Percentiles rank a stretch among this genome's conserved stretches.
Evolutionary conservation across 2,113 vertebrate species (phyloP).

Genomic region (Daubentonia madagascariensis): DNA sequence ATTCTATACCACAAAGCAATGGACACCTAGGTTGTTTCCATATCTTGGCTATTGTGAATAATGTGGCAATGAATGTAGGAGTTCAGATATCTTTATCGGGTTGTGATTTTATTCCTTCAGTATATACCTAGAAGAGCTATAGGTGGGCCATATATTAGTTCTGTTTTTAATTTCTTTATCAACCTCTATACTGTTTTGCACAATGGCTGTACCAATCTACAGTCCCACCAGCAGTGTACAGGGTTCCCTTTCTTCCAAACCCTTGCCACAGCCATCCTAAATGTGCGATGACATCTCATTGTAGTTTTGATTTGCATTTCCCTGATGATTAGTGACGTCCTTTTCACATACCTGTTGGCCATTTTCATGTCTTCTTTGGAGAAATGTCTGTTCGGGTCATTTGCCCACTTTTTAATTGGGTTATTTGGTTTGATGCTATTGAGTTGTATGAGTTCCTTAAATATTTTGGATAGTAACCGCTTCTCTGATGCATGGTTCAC

Average conservation of each 20-base stretch:
- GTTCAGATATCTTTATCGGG: neutral
- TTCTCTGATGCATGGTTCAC: neutral
- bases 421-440: neutral
- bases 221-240: neutral
- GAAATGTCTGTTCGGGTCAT: neutral
- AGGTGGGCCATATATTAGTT: too few relatives aligned
- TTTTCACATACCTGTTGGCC: neutral
- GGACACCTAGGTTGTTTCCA: neutral
- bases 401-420: neutral
- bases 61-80: neutral
- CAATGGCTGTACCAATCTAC: neutral
- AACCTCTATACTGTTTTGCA: neutral
- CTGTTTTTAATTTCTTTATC: neutral
- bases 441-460: neutral
- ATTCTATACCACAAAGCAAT: neutral
- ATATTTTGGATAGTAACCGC: neutral
- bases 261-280: neutral
- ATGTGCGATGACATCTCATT: neutral
- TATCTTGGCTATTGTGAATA: neutral
- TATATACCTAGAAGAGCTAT: neutral
- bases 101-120: neutral
- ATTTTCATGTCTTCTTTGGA: neutral
- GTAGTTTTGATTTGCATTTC: neutral
- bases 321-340: neutral
- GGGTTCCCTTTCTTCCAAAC: neutral